phyloP scores from a whole-genome alignment of 2,113 vertebrate species.

The Hippocampus abdominalis region DNA sequence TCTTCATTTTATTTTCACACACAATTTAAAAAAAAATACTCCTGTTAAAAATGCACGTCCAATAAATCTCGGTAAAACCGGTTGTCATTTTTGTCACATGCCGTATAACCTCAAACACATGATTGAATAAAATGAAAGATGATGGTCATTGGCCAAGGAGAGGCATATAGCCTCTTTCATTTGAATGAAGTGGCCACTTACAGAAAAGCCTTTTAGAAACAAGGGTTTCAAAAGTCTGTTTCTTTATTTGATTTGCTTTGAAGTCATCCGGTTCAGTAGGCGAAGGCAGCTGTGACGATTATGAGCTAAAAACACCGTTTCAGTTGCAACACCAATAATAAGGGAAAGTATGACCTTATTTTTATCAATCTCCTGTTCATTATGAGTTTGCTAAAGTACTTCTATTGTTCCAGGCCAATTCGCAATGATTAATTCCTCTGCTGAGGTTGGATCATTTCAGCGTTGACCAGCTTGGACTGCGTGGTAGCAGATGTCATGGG shows the following conservation, averaged over 20 bases:
- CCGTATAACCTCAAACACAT: too few species aligned
- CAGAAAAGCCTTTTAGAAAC: too few species aligned
- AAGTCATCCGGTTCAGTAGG: background rate
- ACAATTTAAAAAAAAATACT: too few species aligned
- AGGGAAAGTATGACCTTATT: background rate
- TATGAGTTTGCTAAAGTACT: slow-evolving; percentile 7
- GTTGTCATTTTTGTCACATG: too few species aligned
- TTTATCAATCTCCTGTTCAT: slow-evolving; percentile 12
- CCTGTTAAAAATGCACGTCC: too few species aligned
- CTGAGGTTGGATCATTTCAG: slow-evolving; percentile 28
- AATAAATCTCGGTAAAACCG: too few species aligned
- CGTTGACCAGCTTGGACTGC: slow-evolving; percentile 35
- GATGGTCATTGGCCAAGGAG: too few species aligned
- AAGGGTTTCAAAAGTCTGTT: background rate
- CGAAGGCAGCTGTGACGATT: background rate
- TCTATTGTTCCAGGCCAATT: slow-evolving; percentile 17
- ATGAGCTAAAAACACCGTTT: background rate
- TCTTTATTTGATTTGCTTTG: background rate
- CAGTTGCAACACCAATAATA: background rate
- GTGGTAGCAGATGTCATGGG: slow-evolving; percentile 52
- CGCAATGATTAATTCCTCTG: slow-evolving; percentile 21
- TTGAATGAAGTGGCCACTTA: too few species aligned
- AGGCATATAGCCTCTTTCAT: too few species aligned
- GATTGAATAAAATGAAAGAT: too few species aligned
- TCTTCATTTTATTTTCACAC: too few species aligned